Conservation (phyloP, 2,888 invertebrate species). For the Lepetodrilus schrolli region DNA sequence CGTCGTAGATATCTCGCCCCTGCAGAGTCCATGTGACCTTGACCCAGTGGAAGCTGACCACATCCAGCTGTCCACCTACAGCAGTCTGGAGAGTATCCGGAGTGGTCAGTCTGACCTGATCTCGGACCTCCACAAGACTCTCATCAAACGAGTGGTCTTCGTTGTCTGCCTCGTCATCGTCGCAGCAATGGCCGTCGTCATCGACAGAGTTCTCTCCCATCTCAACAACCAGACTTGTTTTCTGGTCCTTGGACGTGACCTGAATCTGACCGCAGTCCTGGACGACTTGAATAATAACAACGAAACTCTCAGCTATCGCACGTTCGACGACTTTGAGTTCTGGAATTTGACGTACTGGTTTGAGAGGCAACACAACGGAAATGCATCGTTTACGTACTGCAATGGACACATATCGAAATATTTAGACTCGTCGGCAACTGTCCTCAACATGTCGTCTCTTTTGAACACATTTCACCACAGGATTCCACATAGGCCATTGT, state of each 20-base stretch:
- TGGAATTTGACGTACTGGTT: conserved; percentile 3
- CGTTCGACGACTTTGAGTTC: neutral
- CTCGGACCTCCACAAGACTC: neutral
- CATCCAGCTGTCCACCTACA: conserved; percentile 11
- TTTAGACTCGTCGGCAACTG: neutral
- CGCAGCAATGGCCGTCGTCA: neutral
- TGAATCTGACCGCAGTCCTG: neutral
- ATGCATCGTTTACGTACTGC: conserved; percentile 4
- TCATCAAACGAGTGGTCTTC: neutral
- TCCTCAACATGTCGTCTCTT: neutral
- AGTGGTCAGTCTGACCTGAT: conserved; percentile 2
- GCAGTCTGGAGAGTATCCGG: conserved; percentile 10
- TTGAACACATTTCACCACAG: conserved; percentile 1
- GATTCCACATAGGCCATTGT: conserved; percentile 12
- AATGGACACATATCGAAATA: conserved; percentile 3
- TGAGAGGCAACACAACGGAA: neutral
- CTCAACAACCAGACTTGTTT: conserved; percentile 14
- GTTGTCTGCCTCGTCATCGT: conserved; percentile 5
- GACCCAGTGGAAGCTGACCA: conserved; percentile 11
- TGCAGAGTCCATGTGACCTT: neutral
- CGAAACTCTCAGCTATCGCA: neutral
- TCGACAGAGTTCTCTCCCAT: neutral
- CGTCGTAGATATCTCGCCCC: neutral
- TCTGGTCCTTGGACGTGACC: neutral
- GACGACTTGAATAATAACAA: neutral